Conservation (phyloP, 1,140 invertebrate genomes). For the Drosophila sechellia region DNA sequence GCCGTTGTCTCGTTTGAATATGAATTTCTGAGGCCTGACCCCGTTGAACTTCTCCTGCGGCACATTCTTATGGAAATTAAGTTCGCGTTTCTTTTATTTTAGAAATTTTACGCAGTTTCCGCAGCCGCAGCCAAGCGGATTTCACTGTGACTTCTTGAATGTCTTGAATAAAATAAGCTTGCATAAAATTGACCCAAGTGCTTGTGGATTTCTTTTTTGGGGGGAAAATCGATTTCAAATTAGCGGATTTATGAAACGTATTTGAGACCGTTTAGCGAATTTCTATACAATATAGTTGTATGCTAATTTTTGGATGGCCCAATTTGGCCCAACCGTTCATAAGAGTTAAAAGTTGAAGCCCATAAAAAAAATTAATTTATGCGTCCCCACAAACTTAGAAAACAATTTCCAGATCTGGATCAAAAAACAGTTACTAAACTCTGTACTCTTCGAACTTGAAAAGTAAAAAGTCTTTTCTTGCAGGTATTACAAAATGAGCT, state of each 20-base stretch:
- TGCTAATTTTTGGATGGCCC: slow-evolving; percentile 1
- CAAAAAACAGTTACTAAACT: neutral
- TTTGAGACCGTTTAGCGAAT: slow-evolving; percentile 1
- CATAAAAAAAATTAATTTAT: slow-evolving; percentile 1
- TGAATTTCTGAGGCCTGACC: slow-evolving; percentile 59
- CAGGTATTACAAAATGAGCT: neutral
- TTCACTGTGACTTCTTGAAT: slow-evolving; percentile 16
- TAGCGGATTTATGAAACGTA: neutral
- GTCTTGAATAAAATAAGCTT: slow-evolving; percentile 21
- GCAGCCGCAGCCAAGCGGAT: slow-evolving; percentile 52
- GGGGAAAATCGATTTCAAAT: neutral
- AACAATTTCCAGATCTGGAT: neutral
- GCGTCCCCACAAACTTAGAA: neutral
- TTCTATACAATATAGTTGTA: slow-evolving; percentile 1
- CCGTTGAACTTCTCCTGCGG: slow-evolving; percentile 59
- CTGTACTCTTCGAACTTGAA: neutral
- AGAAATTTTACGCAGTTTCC: slow-evolving; percentile 11
- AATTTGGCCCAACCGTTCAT: slow-evolving; percentile 18
- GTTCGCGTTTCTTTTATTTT: slow-evolving; percentile 20
- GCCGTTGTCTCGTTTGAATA: slow-evolving; percentile 37
- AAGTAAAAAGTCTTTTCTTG: too few species aligned
- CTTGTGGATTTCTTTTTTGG: slow-evolving; percentile 13
- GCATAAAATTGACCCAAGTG: slow-evolving; percentile 24
- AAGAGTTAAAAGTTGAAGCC: neutral
- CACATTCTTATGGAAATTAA: slow-evolving; percentile 71